A percentile compares a stretch with the other conserved stretches of the same genome.
Evolutionary conservation across 2,113 vertebrate genomes (phyloP).

Genomic region (Hypomesus transpacificus): DNA sequence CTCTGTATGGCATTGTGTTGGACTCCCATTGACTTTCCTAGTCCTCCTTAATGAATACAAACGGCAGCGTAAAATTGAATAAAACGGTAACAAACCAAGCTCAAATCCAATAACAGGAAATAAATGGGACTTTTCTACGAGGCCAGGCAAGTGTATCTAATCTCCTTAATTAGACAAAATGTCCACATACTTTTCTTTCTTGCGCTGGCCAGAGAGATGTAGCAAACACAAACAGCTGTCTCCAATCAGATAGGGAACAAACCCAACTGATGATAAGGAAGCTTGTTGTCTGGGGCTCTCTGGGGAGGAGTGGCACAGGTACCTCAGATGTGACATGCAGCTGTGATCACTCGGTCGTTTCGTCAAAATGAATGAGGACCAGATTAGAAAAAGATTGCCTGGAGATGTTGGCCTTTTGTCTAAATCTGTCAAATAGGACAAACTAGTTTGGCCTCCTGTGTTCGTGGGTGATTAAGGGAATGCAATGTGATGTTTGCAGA

Average conservation of each 20-base stretch:
- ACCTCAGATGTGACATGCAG: conserved; percentile 18
- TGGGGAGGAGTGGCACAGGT: not conserved
- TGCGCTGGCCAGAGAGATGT: conserved; percentile 27
- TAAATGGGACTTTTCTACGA: conserved; percentile 60
- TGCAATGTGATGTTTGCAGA: not conserved
- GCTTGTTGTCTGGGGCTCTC: not conserved
- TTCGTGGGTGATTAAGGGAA: conserved; percentile 7
- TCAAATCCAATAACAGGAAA: conserved; percentile 60
- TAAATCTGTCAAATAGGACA: not conserved
- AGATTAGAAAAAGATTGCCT: not conserved
- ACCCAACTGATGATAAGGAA: not conserved
- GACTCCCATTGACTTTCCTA: conserved; percentile 29
- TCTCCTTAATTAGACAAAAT: conserved; percentile 57
- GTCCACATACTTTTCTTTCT: conserved; percentile 38
- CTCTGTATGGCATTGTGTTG: conserved; percentile 28
- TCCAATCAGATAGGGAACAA: conserved; percentile 27
- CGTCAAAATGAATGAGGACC: conserved; percentile 15
- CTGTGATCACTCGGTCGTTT: not conserved
- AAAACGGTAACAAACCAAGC: conserved; percentile 53
- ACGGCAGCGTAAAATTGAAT: conserved; percentile 58
- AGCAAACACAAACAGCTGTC: conserved; percentile 3
- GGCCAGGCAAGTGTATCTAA: conserved; percentile 57
- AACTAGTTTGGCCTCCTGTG: not conserved
- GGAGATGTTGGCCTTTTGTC: not conserved
- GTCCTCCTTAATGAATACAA: conserved; percentile 58